Evolutionary conservation across 1,140 invertebrate species (phyloP), one percentile per base, ranked within the genome.

Genomic region (Thrips palmi): DNA sequence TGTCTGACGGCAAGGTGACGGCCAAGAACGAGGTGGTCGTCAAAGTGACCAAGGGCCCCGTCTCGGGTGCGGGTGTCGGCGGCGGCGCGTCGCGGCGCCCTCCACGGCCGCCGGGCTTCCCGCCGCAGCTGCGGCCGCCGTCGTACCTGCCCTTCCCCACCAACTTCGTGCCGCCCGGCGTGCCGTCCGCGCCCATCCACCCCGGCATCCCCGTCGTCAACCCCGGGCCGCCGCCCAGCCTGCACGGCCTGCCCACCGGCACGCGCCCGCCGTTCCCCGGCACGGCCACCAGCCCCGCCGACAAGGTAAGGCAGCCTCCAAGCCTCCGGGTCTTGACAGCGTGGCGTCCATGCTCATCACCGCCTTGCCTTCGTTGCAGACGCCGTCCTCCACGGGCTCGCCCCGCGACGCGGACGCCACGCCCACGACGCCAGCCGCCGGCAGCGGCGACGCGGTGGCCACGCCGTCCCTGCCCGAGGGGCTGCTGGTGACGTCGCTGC

Each of bases 11-110:
- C 11, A 56, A 66, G 23, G 53, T 74, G 5, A 65, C 64, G 14
- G 63, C 71, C 3, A 81, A 80, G 54, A 70, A 64, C n/a, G 75
- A 77, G 55, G 74, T 79, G 7, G 71, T 60, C 49, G 73, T 73
- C 5, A 65, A 70, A 39, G 73, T 79, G 18, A 41, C 64, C 6
- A 57, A 59, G 22, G 49, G 52, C 4, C 46, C 50, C 14, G 32
- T n/a, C n/a, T n/a, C n/a, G n/a, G 31, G 15, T n/a, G 33, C n/a
- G 18, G 33, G 2, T 30, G 18, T 7, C 17, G 38, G 19, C 7
- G 35, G 15, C 27, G 18, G 8, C 5, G 33, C 21, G 30, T 19
- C 24, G 12, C 30, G 17, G 12, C 51, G 44, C 30, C 50, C 49
- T 33, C 50, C 49, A 36, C 52, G 50, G 39, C 53, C 48, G 19